Base-by-base conservation (phyloP, 2,888 invertebrate genomes). In the Exocentrus adspersus region DNA sequence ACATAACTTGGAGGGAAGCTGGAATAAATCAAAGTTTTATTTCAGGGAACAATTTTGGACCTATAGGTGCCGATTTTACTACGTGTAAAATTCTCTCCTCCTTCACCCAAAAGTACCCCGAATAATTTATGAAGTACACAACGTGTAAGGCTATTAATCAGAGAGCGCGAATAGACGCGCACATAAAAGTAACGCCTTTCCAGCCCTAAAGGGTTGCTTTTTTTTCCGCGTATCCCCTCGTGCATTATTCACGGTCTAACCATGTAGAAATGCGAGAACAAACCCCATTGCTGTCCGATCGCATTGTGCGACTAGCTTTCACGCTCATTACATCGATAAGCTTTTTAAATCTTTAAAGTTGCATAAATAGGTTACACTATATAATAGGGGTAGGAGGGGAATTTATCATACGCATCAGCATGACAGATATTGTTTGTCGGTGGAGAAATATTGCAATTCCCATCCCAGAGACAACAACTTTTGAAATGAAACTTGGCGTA, bases 91-190 rank as follows among this genome's bases (percentile, higher is more conserved):
- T n/a, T n/a, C n/a, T n/a, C n/a, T n/a, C n/a, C n/a, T n/a, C n/a
- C n/a, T n/a, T n/a, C 24, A 7, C 14, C 12, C 2, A 37, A n/a
- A 1, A 2, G 12, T 12, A 2, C 2, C 12, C 3, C 37, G 61
- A 64, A 62, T 69, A 62, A 64, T 66, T 64, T 69, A 69, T 69
- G 64, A 64, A 65, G 64, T 64, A 64, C 61, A 54, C 46, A 57
- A n/a, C n/a, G n/a, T n/a, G n/a, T n/a, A n/a, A n/a, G 60, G 64
- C 72, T 68, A 75, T 75, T 75, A 75, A 75, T 75, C 75, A 75
- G 62, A 62, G 62, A 65, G 37, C 37, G 37, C 10, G 37, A 37
- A 37, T 37, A 37, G 37, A 48, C 42, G 58, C 62, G 64, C 66
- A 68, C 66, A 69, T 66, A 72, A 72, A 75, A 71, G 65, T 68